A percentile compares a stretch with the other conserved stretches of the same genome.
Conservation (phyloP, 2,797 vertebrate species). For the Sebastes trivittatus region DNA sequence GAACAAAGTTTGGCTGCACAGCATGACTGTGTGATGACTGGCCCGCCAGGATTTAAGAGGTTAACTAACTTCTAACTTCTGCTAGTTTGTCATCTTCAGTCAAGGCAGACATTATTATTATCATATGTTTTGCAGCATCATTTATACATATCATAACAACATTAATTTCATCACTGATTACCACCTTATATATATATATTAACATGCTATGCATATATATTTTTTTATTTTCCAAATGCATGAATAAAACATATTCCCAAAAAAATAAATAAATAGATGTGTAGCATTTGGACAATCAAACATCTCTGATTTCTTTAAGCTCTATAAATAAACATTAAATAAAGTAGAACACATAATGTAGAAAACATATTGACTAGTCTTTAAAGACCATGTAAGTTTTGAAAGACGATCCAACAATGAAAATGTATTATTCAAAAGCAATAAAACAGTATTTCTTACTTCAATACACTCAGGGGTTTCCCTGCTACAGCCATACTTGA, state of each 20-base stretch:
- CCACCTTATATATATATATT: neutral
- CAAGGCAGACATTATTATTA: neutral
- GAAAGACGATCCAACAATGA: no score
- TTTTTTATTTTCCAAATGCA: neutral
- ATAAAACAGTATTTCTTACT: no score
- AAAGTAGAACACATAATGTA: neutral
- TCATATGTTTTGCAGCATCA: neutral
- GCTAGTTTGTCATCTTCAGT: neutral
- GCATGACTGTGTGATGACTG: neutral
- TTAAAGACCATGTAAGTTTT: no score
- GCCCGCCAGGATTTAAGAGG: neutral
- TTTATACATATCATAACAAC: neutral
- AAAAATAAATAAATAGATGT: neutral
- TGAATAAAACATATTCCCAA: neutral
- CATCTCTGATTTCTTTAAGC: no score
- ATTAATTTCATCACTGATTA: neutral
- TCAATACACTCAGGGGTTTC: no score
- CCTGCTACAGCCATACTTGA: no score
- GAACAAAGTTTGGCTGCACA: neutral
- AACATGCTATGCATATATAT: neutral
- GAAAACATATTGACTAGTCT: neutral
- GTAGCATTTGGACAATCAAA: neutral
- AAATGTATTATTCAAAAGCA: neutral
- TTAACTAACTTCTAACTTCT: neutral
- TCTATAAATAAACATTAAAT: neutral